phyloP scores from a whole-genome alignment of 2,113 vertebrate species.

The Phodopus roborovskii region DNA sequence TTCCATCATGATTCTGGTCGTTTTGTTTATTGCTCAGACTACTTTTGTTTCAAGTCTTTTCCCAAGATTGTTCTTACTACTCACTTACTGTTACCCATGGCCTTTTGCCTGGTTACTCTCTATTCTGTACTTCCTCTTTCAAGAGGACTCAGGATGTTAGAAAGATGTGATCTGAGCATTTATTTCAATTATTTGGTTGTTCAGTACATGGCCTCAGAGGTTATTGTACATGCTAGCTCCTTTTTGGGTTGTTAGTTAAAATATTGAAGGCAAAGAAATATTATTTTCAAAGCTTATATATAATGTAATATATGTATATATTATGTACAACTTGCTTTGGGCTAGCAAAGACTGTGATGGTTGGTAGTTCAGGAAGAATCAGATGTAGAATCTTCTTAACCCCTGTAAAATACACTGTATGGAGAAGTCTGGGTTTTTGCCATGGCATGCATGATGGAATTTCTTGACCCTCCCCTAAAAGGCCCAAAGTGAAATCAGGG shows the following conservation, averaged over 20 bases:
- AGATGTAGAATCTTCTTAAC: neutral
- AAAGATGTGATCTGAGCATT: neutral
- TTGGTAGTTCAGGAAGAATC: neutral
- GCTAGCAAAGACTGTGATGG: neutral
- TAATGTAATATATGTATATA: neutral
- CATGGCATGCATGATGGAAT: neutral
- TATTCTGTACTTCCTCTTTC: neutral
- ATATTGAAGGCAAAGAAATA: neutral
- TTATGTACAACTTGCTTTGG: neutral
- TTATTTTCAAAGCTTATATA: neutral
- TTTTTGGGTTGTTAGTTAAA: neutral
- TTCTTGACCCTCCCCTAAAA: neutral
- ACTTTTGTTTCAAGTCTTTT: neutral
- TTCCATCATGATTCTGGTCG: neutral
- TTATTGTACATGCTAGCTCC: neutral
- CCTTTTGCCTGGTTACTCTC: neutral
- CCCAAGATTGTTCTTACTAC: neutral
- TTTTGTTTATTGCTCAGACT: neutral
- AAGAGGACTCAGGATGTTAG: neutral
- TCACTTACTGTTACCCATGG: neutral
- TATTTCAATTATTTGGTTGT: neutral
- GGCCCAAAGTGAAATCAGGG: neutral
- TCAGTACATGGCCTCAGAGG: neutral
- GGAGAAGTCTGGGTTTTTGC: neutral
- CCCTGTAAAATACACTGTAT: neutral